Base-by-base conservation (phyloP, 35 echinoderm and acorn worm genomes). In the Ptychodera flava region DNA sequence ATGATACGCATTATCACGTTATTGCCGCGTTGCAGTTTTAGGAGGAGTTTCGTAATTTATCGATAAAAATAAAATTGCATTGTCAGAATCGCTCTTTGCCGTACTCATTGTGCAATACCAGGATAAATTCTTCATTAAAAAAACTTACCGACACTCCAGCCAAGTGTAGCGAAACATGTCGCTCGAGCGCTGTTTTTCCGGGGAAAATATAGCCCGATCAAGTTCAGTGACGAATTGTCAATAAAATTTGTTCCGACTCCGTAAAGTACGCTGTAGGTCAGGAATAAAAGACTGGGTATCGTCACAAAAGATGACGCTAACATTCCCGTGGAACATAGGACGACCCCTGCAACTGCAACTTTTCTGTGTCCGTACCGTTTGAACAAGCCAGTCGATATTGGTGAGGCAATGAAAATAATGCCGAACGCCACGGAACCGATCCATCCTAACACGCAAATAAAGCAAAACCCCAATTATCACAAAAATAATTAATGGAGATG, bases 101-200 rank as follows among this genome's bases (percentile, higher is more conserved):
- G n/a, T 77, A 77, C 29, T 28, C 29, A 79, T 79, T 79, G n/a
- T 6, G n/a, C 1, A 79, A 79, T 79, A 79, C 32, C 28, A 22
- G 28, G 0, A 76, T 16, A 87, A 77, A 87, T 0, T 79, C 78
- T 35, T 32, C 32, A 86, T 34, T 36, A n/a, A n/a, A n/a, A n/a
- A 30, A 34, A 77, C 84, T 90, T 81, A 97, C 95, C 95, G 53
- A 97, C 86, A 35, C 95, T 97, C 95, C 95, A 97, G 31, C 95
- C 95, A 2, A 97, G 88, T 22, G 95, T 97, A 28, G 95, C 95
- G 83, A 97, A 97, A 77, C 95, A 97, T 16, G 95, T 94, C 52
- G 95, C 92, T 35, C 92, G 82, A 15, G 92, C 95, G 78, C 95
- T 97, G 85, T 97, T 97, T 83, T 97, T 97, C 81, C 95, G 86